Base-by-base conservation (phyloP, 2,888 invertebrate species). In the Calliphora vomitoria region DNA sequence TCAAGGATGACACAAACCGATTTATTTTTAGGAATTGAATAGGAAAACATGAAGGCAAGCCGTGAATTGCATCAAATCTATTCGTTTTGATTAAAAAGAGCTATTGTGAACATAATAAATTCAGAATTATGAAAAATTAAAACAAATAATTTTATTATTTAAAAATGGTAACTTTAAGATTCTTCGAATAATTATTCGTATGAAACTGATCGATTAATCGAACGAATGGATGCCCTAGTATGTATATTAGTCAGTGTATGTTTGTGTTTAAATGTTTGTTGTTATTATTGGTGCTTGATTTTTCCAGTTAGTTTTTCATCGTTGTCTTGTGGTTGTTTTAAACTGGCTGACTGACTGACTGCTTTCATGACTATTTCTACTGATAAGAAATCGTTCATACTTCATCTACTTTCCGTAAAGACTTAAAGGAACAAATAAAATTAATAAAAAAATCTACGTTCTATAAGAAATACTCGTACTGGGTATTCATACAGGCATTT, bases 341-440 rank as follows among this genome's bases (percentile, higher is more conserved):
- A 71, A 80, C 50, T 35, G 8, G 11, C 10, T 69, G 69, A 69
- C 60, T 69, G 69, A 69, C 60, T 80, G 53, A 50, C 83, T 78
- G 83, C 71, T 64, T 71, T 62, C 68, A 60, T 75, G 74, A 53
- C 62, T 84, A 18, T 79, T 44, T 44, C 38, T 11, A 60, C 79
- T 62, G 79, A 80, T 80, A 80, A 85, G 62, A 75, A 72, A 85
- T 85, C 84, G 75, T 75, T 75, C 6, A 85, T 80, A 53, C 53
- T 85, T 74, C 41, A 79, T 79, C 20, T 72, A 47, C 31, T 58
- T 84, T 58, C 11, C 10, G 5, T 50, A n/a, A 72, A 76, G 69
- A 62, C 62, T 64, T 20, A 44, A 20, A 83, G 38, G 71, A 41
- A 72, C 20, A 60, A 31, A 75, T 11, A 62, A 31, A 68, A 82